These are phyloP conservation scores for Lycocerus yunnanus DNA, from an alignment of 2,888 invertebrate species.

Conservation along the genomic window DNA sequence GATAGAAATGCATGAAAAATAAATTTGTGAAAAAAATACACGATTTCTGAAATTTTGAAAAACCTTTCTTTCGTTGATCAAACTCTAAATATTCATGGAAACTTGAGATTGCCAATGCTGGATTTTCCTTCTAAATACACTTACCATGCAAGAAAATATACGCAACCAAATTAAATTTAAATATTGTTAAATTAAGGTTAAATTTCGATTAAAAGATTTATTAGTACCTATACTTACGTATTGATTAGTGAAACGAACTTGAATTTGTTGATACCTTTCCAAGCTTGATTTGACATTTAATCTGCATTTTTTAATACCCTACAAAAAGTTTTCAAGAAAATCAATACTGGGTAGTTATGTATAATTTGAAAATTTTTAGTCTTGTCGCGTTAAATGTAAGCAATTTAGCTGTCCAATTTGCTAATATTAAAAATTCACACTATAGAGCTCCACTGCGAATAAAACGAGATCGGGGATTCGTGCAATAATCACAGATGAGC, in stretches of 20 bases:
- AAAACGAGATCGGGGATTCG: slow-evolving; percentile 20
- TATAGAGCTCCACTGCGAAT: neutral
- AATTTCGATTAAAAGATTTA: neutral
- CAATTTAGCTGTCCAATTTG: neutral
- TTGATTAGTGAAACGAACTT: neutral
- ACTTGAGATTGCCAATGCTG: too few species aligned
- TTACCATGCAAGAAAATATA: neutral
- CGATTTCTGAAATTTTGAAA: too few species aligned
- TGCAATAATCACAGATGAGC: slow-evolving; percentile 19
- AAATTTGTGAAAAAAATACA: too few species aligned
- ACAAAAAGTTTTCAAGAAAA: neutral
- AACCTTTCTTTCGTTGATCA: too few species aligned
- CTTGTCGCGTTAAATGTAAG: neutral
- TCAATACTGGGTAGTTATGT: neutral
- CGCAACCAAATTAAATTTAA: too few species aligned
- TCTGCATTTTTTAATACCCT: neutral
- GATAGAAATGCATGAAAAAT: too few species aligned
- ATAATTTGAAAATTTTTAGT: neutral
- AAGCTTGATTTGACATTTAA: neutral
- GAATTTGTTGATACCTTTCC: neutral
- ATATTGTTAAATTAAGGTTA: too few species aligned
- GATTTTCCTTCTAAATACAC: neutral
- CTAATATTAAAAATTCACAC: slow-evolving; percentile 8
- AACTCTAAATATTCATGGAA: too few species aligned
- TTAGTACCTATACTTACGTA: too few species aligned